Percentiles rank a stretch among this genome's conserved stretches.
Conservation (phyloP, 2,888 invertebrate species). For the Didymodactylos carnosus region DNA sequence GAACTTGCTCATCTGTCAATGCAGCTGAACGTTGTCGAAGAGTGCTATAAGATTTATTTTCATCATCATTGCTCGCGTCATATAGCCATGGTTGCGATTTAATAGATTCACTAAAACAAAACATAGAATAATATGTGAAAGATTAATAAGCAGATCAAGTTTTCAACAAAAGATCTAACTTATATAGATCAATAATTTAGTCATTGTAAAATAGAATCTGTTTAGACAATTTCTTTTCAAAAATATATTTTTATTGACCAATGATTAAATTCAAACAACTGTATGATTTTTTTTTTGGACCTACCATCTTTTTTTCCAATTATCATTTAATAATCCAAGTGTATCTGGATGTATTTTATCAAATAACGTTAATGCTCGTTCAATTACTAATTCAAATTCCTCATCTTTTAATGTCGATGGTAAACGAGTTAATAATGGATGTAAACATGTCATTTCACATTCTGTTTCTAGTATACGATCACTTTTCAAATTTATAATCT, state of each 20-base stretch:
- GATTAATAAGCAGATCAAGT: not conserved
- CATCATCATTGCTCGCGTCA: too few species aligned
- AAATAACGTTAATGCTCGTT: not conserved
- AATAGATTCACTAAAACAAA: too few species aligned
- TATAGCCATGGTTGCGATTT: too few species aligned
- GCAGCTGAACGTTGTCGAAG: too few species aligned
- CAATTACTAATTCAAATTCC: not conserved
- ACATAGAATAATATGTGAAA: not conserved
- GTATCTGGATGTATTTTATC: not conserved
- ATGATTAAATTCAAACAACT: too few species aligned
- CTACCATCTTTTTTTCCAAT: slow-evolving; percentile 10
- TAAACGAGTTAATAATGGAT: slow-evolving; percentile 4
- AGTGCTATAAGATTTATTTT: too few species aligned
- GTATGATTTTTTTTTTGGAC: not conserved
- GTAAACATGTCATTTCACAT: slow-evolving; percentile 11
- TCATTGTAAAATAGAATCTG: too few species aligned
- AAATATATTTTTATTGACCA: too few species aligned
- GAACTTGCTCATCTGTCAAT: too few species aligned
- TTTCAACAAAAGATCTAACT: not conserved
- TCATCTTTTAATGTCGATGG: not conserved
- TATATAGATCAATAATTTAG: too few species aligned
- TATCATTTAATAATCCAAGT: not conserved
- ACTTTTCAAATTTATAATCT: slow-evolving; percentile 4
- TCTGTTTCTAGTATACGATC: slow-evolving; percentile 2
- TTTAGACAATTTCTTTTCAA: too few species aligned